These are phyloP conservation scores for Propithecus deckenii DNA, from an alignment of 2,797 vertebrate genomes.

Conservation along the genomic window DNA sequence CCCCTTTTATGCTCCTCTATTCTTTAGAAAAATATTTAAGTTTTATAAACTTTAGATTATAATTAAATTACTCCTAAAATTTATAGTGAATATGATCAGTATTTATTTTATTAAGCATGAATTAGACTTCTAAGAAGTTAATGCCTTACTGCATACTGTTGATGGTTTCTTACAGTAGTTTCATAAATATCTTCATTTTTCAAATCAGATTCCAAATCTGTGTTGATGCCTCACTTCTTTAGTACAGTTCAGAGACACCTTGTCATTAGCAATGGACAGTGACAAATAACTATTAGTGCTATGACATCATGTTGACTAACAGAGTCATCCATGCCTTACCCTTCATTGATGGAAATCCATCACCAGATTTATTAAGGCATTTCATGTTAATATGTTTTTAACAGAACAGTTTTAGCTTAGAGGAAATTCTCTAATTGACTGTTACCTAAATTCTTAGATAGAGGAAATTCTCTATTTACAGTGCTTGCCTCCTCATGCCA, in stretches of 20 bases:
- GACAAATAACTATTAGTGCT: accelerated
- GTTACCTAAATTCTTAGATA: neutral
- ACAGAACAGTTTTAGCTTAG: neutral
- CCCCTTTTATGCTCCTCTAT: neutral
- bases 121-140: neutral
- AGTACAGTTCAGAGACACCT: neutral
- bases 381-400: neutral
- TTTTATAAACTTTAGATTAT: conserved; percentile 30
- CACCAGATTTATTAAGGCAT: neutral
- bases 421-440: neutral
- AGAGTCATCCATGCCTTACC: neutral
- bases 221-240: neutral
- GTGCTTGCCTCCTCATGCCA: neutral
- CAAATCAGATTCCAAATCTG: neutral
- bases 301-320: neutral
- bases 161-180: neutral
- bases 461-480: neutral
- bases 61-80: neutral
- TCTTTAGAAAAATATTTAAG: neutral
- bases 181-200: neutral
- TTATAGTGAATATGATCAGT: neutral
- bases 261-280: neutral
- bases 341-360: neutral
- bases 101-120: neutral
- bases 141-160: neutral